A percentile compares a stretch with the other conserved stretches of the same genome.
phyloP scores from a whole-genome alignment of 2,888 invertebrate genomes.

The Macrosoma leucophasiata region DNA sequence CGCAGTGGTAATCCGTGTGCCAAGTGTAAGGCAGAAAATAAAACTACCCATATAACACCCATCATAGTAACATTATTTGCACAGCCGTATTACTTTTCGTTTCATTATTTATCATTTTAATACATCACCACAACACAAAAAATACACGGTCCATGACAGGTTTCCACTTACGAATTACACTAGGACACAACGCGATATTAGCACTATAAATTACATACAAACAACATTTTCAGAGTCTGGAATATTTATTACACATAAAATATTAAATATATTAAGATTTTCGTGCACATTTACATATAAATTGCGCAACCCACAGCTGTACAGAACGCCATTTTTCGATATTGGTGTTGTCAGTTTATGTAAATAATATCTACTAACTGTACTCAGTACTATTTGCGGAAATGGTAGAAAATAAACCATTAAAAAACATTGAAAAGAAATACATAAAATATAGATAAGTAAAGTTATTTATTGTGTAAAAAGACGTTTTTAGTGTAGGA shows the following conservation, averaged over 20 bases:
- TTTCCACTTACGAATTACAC: constrained; percentile 47
- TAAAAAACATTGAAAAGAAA: constrained; percentile 23
- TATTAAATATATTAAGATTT: constrained; percentile 48
- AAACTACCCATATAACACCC: constrained; percentile 66
- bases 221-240: constrained; percentile 42
- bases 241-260: constrained; percentile 46
- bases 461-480: no score
- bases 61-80: constrained; percentile 70
- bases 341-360: constrained; percentile 39
- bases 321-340: constrained; percentile 68
- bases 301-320: constrained; percentile 75
- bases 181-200: constrained; percentile 40
- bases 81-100: constrained; percentile 64
- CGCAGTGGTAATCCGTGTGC: constrained; percentile 63
- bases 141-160: constrained; percentile 70
- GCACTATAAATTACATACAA: constrained; percentile 40
- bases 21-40: constrained; percentile 62
- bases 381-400: no score
- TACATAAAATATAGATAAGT: no score
- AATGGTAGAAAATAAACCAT: constrained; percentile 8
- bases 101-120: constrained; percentile 68
- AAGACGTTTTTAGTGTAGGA: no score
- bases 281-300: constrained; percentile 68
- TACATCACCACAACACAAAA: constrained; percentile 70
- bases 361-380: no score